These are phyloP conservation scores for Melanostoma scalare DNA, from an alignment of 2,888 invertebrate species.

Conservation along the genomic window DNA sequence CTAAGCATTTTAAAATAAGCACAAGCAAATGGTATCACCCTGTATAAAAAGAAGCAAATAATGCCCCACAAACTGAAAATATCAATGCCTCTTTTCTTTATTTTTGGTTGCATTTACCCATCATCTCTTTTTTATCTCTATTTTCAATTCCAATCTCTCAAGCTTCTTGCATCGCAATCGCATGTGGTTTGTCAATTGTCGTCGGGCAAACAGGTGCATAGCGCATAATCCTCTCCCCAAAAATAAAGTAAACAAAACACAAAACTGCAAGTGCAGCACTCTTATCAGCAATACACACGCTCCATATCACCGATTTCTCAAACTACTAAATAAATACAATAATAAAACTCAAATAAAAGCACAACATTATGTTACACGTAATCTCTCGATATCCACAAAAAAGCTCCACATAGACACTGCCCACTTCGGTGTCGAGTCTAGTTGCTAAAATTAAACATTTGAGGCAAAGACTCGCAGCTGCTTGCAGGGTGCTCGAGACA, in stretches of 20 bases:
- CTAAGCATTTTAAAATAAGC: too few relatives aligned
- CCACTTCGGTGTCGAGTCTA: slow-evolving; percentile 50
- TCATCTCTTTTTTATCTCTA: slow-evolving; percentile 16
- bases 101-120: too few relatives aligned
- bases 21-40: too few relatives aligned
- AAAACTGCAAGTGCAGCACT: slow-evolving; percentile 46
- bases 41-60: too few relatives aligned
- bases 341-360: slow-evolving; percentile 55
- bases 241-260: slow-evolving; percentile 57
- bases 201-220: slow-evolving; percentile 42
- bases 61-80: too few relatives aligned
- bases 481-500: slow-evolving; percentile 66
- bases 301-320: background rate
- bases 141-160: background rate
- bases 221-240: slow-evolving; percentile 64
- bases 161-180: slow-evolving; percentile 23
- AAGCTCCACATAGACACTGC: slow-evolving; percentile 55
- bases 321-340: slow-evolving; percentile 12
- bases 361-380: background rate
- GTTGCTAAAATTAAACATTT: slow-evolving; percentile 69
- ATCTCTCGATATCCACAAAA: slow-evolving; percentile 36
- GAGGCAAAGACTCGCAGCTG: slow-evolving; percentile 71
- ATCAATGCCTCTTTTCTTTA: too few relatives aligned
- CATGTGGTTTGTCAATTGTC: background rate
- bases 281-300: slow-evolving; percentile 46